Conservation (phyloP, 1,140 invertebrate genomes). For the Cydia splendana region DNA sequence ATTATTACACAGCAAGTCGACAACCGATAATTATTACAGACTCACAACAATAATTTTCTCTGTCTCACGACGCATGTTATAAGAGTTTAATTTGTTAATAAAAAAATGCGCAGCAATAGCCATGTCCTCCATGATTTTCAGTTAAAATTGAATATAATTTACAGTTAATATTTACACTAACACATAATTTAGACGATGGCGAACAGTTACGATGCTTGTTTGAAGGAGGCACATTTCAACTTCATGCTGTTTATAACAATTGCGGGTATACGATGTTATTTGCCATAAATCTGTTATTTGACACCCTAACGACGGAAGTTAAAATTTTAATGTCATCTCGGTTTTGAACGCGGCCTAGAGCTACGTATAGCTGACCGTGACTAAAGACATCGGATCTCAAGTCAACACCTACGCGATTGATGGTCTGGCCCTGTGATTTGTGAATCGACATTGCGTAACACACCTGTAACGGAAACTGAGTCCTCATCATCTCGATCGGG, state of each 20-base stretch:
- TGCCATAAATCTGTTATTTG: background rate
- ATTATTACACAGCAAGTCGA: too few relatives aligned
- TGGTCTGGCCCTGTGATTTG: constrained; percentile 28
- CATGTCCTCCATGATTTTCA: too few relatives aligned
- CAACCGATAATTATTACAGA: too few relatives aligned
- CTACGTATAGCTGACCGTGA: constrained; percentile 29
- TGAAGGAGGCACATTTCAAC: background rate
- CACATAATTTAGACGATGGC: background rate
- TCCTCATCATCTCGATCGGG: background rate
- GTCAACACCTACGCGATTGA: constrained; percentile 23
- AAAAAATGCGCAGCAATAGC: too few relatives aligned
- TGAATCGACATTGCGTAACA: constrained; percentile 31
- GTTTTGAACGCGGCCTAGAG: constrained; percentile 11
- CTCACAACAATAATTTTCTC: too few relatives aligned
- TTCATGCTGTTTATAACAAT: background rate
- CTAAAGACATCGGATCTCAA: constrained; percentile 13
- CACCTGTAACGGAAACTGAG: constrained; percentile 18
- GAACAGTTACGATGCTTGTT: background rate
- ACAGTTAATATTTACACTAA: background rate
- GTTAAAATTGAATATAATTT: background rate
- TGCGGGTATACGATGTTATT: constrained; percentile 5
- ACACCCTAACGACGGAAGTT: background rate
- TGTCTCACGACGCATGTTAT: too few relatives aligned
- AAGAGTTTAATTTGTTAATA: too few relatives aligned
- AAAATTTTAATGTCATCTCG: background rate